Evolutionary conservation across 2,797 vertebrate genomes (phyloP), one percentile per base, ranked within the genome.

Genomic region (Cheirogaleus major): DNA sequence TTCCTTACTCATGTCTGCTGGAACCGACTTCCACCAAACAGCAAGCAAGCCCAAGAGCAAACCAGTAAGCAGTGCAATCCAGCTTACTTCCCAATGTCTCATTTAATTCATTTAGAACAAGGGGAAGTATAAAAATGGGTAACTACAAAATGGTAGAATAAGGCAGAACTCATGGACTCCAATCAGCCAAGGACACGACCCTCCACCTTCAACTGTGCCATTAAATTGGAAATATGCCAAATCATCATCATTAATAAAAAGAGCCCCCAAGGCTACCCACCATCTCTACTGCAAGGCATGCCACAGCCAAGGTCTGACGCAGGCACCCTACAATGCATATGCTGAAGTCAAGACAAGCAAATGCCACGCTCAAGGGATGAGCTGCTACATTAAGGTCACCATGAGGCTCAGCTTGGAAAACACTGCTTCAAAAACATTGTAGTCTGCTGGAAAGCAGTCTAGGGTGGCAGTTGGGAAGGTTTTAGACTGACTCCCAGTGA

Each of bases 261-360:
- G 48, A 8, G 5, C 32, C 73, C 48, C 9, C 12, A 15, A 25
- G n/a, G 84, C 15, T n/a, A 41, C 18, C 55, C 35, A 79, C 76
- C 22, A 6, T 22, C 20, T 12, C 41, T 12, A 63, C 67, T 8
- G 7, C 1, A 45, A 12, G 32, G 72, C 25, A 12, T 0, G 2
- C 32, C 55, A 30, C 38, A 41, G 57, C 57, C 35, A 4, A 18
- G 57, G 43, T 17, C 50, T 63, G 27, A 15, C 0, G n/a, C 0
- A 55, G 63, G 30, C 18, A 90, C 65, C 30, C 48, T 35, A 4
- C 69, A 17, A 25, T 0, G 35, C 35, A 0, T 1, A 8, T 1
- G 22, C 30, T n/a, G 25, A 78, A 23, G 59, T 69, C 35, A 38
- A 27, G 45, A 55, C 15, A 52, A 41, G 55, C 41, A 41, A 67